A percentile compares a stretch with the other conserved stretches of the same genome.
Evolutionary conservation across 2,113 vertebrate species (phyloP).

Genomic region (Hassar affinis): DNA sequence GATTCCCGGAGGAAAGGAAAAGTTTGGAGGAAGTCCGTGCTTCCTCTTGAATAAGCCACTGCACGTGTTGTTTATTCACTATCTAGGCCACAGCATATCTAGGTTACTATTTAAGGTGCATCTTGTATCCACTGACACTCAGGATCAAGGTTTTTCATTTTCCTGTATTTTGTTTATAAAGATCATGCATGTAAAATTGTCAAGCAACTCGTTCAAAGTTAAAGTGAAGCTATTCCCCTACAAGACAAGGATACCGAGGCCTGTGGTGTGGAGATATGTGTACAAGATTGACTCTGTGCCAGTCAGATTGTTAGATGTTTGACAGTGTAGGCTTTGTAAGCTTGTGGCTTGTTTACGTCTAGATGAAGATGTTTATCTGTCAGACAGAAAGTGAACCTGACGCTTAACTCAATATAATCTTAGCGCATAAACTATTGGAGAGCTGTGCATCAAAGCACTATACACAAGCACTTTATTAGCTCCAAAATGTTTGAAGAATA

Average conservation of each 20-base stretch:
- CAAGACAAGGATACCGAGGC: neutral
- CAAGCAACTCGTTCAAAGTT: neutral
- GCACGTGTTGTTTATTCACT: neutral
- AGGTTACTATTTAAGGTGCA: neutral
- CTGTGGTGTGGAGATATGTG: neutral
- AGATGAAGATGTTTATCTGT: neutral
- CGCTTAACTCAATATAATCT: neutral
- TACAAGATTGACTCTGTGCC: neutral
- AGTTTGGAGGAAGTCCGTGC: slow-evolving; percentile 18
- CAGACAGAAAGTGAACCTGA: slow-evolving; percentile 17
- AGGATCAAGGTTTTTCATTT: neutral
- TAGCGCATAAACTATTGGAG: neutral
- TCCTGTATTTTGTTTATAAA: neutral
- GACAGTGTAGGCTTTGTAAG: neutral
- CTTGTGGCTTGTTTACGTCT: slow-evolving; percentile 6
- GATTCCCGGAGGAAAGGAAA: slow-evolving; percentile 8
- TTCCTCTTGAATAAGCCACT: slow-evolving; percentile 17
- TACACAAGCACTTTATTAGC: neutral
- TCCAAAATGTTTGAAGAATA: neutral
- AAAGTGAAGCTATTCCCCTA: slow-evolving; percentile 21
- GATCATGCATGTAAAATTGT: neutral
- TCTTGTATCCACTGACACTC: neutral
- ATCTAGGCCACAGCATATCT: neutral
- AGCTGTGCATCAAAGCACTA: neutral
- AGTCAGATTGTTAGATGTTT: slow-evolving; percentile 5